These are phyloP conservation scores for Drosophila nigrodunni DNA, from an alignment of 1,140 invertebrate species.

Conservation along the genomic window DNA sequence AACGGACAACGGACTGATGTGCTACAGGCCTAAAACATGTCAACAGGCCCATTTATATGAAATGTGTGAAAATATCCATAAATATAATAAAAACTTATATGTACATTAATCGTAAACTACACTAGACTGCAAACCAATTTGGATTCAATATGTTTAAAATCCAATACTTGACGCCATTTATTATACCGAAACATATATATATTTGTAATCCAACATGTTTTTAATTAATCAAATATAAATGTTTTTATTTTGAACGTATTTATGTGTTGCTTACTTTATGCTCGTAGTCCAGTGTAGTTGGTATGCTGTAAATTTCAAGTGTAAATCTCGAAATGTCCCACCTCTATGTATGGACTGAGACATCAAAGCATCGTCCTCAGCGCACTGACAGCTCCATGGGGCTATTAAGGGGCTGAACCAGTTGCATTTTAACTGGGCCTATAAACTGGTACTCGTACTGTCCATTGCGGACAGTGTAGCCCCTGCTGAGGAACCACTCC, in stretches of 20 bases:
- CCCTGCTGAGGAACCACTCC: neutral
- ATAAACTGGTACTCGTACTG: conserved; percentile 15
- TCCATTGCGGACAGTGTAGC: neutral
- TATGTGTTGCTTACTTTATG: neutral
- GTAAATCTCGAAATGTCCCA: conserved; percentile 11
- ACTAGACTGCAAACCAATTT: conserved; percentile 18
- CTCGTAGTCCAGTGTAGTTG: conserved; percentile 28
- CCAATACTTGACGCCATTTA: neutral
- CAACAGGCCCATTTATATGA: conserved; percentile 47
- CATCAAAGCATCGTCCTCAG: conserved; percentile 36
- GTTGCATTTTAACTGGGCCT: conserved; percentile 6
- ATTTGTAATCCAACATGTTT: no score
- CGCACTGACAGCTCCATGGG: conserved; percentile 8
- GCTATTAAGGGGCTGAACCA: neutral
- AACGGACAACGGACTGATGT: neutral
- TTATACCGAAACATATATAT: neutral
- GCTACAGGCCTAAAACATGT: conserved; percentile 34
- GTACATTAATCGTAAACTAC: conserved; percentile 16
- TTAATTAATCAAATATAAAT: neutral
- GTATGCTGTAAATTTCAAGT: conserved; percentile 14
- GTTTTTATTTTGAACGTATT: neutral
- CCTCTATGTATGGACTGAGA: conserved; percentile 14
- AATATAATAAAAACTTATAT: conserved; percentile 10
- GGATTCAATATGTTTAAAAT: neutral
- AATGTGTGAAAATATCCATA: conserved; percentile 71